Base-by-base conservation (phyloP, 2,888 invertebrate genomes). In the Heteromyza rotundicornis region DNA sequence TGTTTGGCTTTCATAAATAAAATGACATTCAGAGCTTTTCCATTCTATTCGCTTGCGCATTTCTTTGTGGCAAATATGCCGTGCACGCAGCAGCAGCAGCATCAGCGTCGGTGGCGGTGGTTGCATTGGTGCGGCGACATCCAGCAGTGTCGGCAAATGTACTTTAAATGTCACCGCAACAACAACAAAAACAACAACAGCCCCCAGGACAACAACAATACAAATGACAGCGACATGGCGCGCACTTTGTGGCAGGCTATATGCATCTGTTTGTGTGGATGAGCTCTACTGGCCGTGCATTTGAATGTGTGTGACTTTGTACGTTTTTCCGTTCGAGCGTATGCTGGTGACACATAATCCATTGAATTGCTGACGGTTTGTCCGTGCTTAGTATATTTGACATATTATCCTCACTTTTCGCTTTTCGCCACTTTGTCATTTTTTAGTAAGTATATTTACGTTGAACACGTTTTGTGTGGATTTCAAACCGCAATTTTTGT, bases 81-180 rank as follows among this genome's bases (percentile, higher is more conserved):
- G 32, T 32, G 32, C 32, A 12, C 32, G 40, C 40, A n/a, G n/a
- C n/a, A 10, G 27, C 27, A 27, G 10, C 27, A 27, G 27, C 27
- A 27, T 7, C 27, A 27, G 27, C n/a, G n/a, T n/a, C n/a, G n/a
- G n/a, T n/a, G n/a, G 17, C 20, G 20, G 22, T 3, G 17, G 49
- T 22, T 16, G 49, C 49, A 16, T 7, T 8, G 49, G 49, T 8
- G 16, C 24, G n/a, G 17, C 16, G 35, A 20, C 54, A 32, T 19
- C 35, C 54, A 35, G 22, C 44, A 63, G 57, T 63, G 63, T 62
- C 60, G 68, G 73, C 76, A n/a, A n/a, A n/a, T n/a, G n/a, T n/a
- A 75, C 66, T 73, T 69, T 68, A 71, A 63, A 72, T 70, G 70
- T 72, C 72, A 72, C 64, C 70, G 68, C 71, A 71, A 62, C 68